phyloP scores from a whole-genome alignment of 2,113 vertebrate species.

The Gymnarchus niloticus region DNA sequence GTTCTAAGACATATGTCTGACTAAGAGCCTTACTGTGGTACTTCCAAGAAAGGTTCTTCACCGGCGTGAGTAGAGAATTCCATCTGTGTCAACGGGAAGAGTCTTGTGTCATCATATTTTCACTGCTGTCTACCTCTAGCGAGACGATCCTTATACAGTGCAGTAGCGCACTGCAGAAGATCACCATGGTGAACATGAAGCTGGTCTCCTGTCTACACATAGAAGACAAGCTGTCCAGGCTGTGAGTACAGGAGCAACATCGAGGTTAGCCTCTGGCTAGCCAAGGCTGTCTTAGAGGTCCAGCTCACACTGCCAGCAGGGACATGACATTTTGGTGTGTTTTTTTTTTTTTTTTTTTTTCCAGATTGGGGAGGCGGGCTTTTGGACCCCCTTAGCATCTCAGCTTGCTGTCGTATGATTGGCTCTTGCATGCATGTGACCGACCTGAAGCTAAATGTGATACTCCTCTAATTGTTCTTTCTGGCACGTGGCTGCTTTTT shows the following conservation, averaged over 20 bases:
- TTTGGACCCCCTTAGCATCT: background rate
- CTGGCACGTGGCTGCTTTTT: background rate
- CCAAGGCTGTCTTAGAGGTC: no score
- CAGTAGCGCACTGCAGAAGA: slow-evolving; percentile 57
- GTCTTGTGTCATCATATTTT: background rate
- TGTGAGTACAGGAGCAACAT: slow-evolving; percentile 56
- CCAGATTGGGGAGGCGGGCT: background rate
- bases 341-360: background rate
- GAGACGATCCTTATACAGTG: slow-evolving; percentile 62
- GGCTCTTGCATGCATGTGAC: no score
- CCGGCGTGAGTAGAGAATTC: background rate
- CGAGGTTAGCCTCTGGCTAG: no score
- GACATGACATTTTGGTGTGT: no score
- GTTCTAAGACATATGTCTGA: background rate
- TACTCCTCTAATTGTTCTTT: background rate
- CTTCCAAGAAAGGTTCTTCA: background rate
- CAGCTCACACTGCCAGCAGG: no score
- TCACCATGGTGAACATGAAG: slow-evolving; percentile 56
- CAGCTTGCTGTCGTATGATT: background rate
- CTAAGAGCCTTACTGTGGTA: background rate
- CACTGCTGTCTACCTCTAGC: slow-evolving; percentile 47
- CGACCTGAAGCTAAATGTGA: background rate
- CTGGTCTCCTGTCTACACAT: slow-evolving; percentile 60
- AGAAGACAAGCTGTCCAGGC: slow-evolving; percentile 46
- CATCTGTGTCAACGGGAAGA: background rate